Conservation (phyloP, 1,140 invertebrate genomes). For the Acromyrmex echinatior region DNA sequence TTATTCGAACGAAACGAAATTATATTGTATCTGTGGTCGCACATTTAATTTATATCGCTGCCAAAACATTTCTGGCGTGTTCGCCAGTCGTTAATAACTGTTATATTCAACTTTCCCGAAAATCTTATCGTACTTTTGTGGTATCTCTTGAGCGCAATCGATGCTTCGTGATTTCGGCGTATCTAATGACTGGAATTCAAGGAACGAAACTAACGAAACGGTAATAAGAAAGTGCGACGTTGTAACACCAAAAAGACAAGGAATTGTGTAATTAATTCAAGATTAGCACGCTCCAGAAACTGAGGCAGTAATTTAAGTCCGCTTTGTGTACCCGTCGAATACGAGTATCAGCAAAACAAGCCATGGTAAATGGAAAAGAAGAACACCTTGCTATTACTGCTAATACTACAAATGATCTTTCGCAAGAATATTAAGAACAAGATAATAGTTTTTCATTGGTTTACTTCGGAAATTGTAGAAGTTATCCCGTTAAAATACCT, state of each 20-base stretch:
- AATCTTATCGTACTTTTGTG: not conserved
- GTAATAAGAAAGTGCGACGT: slow-evolving; percentile 58
- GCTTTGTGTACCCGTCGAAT: not conserved
- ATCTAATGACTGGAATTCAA: slow-evolving; percentile 62
- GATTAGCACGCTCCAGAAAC: slow-evolving; percentile 63
- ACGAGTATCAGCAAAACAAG: slow-evolving; percentile 11
- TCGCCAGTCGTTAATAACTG: not conserved
- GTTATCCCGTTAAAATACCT: slow-evolving; percentile 32
- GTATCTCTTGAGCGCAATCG: slow-evolving; percentile 23
- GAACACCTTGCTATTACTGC: slow-evolving; percentile 1
- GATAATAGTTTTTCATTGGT: slow-evolving; percentile 4
- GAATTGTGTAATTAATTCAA: slow-evolving; percentile 77
- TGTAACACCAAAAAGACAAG: slow-evolving; percentile 41
- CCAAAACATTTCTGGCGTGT: not conserved
- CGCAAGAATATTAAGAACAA: slow-evolving; percentile 7
- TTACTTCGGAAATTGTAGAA: slow-evolving; percentile 12
- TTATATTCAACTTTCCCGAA: slow-evolving; percentile 16
- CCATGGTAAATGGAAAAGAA: slow-evolving; percentile 5
- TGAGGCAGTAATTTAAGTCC: not conserved
- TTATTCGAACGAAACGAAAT: slow-evolving; percentile 5
- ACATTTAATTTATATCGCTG: slow-evolving; percentile 9
- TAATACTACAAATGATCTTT: slow-evolving; percentile 24
- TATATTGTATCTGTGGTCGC: not conserved
- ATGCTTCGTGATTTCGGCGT: slow-evolving; percentile 36
- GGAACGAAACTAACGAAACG: slow-evolving; percentile 36